Evolutionary conservation across 2,888 invertebrate species (phyloP), one percentile per base, ranked within the genome.

Genomic region (Dusona sp.): DNA sequence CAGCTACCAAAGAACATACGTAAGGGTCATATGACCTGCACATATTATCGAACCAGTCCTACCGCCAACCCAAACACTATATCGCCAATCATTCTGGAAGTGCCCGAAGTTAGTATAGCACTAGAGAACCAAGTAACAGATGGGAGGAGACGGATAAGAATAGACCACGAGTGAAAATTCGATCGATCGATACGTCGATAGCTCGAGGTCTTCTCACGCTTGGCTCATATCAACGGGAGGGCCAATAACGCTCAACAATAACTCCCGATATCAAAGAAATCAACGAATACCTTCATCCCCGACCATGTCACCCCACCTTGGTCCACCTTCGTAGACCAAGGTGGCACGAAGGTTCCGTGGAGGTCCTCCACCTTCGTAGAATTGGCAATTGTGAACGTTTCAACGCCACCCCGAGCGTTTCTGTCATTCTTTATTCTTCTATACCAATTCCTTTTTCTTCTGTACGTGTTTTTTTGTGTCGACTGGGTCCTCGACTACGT

Each of bases 311-410:
- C 25, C 65, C 57, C n/a, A n/a, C n/a, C n/a, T n/a, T 70, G 19
- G 36, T 29, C 16, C 16, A 61, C 61, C 61, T 61, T 61, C 48
- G 42, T 74, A 83, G 89, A 91, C n/a, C n/a, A n/a, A n/a, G n/a
- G n/a, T n/a, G n/a, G n/a, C n/a, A n/a, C n/a, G n/a, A n/a, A n/a
- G n/a, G n/a, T n/a, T n/a, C n/a, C n/a, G n/a, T 70, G 19, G 36
- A 19, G 65, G 45, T 61, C 64, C 29, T 29, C 16, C 16, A 61
- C 61, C 61, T 61, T 61, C 48, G 42, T 74, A 83, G 89, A 91
- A 92, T 92, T 91, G 92, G 73, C 90, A 90, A 92, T 92, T 90
- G 91, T 89, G 84, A 80, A 88, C 86, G 84, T 89, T 91, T 90
- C 90, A 89, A 84, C 88, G 83, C 79, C 85, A 88, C 75, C 61